Percentiles rank a stretch among this genome's conserved stretches.
These are phyloP conservation scores for Cerastis leucographa DNA, from an alignment of 2,888 invertebrate species.

Conservation along the genomic window DNA sequence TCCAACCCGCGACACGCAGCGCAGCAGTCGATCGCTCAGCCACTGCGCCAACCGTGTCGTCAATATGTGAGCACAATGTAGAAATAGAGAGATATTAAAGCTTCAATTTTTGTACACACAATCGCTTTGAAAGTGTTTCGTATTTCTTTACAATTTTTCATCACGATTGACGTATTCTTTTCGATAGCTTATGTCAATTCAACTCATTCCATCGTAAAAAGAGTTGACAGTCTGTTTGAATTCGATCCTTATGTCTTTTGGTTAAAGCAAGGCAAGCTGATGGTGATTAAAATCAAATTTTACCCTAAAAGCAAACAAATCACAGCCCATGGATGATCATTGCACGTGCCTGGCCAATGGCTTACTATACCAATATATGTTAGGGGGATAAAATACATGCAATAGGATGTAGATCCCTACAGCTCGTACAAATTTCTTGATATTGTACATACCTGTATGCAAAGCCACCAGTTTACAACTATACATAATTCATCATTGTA, in stretches of 20 bases:
- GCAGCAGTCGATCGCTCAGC: too few species aligned
- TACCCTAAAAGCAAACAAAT: neutral
- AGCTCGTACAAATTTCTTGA: too few species aligned
- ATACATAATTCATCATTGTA: too few species aligned
- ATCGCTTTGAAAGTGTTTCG: neutral
- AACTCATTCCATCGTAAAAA: neutral
- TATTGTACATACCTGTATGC: neutral
- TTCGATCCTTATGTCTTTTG: neutral
- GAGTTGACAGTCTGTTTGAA: neutral
- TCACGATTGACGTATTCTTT: neutral
- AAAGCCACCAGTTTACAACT: neutral
- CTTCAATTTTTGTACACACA: too few species aligned
- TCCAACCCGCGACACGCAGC: too few species aligned
- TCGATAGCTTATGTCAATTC: neutral
- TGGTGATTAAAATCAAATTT: neutral
- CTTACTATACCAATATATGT: neutral
- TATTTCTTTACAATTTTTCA: neutral
- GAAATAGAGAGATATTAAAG: too few species aligned
- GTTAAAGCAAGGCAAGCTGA: neutral
- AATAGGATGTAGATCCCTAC: neutral
- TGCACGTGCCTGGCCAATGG: neutral
- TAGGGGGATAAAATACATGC: neutral
- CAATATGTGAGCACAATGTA: too few species aligned
- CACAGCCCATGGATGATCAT: neutral
- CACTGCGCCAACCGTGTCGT: too few species aligned